Percentiles rank a stretch among this genome's conserved stretches.
Conservation (phyloP, 2,113 vertebrate genomes). For the Leucopternis melanops region DNA sequence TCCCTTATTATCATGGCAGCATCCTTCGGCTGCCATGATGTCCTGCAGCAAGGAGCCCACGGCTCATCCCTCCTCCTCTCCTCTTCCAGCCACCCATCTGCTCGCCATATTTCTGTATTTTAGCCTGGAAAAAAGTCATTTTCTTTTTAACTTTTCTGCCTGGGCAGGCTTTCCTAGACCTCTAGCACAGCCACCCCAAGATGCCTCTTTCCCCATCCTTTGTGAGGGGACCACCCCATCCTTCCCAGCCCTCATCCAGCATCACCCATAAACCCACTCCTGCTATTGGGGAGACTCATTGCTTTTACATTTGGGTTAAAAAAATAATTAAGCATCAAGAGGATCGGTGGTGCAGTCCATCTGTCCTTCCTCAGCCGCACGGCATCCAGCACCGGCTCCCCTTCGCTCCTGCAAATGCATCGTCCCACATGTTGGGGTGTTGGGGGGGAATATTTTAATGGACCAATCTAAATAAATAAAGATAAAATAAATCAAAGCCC, state of each 20-base stretch:
- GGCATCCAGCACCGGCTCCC: neutral
- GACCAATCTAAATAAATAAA: neutral
- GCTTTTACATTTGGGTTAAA: neutral
- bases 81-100: neutral
- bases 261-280: neutral
- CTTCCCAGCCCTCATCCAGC: neutral
- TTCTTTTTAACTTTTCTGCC: neutral
- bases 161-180: neutral
- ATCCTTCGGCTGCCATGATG: neutral
- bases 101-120: neutral
- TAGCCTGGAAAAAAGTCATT: neutral
- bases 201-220: neutral
- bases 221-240: rapidly evolving
- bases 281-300: no score
- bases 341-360: rapidly evolving
- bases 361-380: neutral
- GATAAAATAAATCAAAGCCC: neutral
- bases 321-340: neutral
- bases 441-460: neutral
- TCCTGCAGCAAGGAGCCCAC: neutral
- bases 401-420: neutral
- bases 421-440: rapidly evolving
- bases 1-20: neutral
- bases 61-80: neutral
- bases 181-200: rapidly evolving